Percentiles rank a stretch among this genome's conserved stretches.
Evolutionary conservation across 2,797 vertebrate species (phyloP).

Genomic region (Acanthurus lineatus): DNA sequence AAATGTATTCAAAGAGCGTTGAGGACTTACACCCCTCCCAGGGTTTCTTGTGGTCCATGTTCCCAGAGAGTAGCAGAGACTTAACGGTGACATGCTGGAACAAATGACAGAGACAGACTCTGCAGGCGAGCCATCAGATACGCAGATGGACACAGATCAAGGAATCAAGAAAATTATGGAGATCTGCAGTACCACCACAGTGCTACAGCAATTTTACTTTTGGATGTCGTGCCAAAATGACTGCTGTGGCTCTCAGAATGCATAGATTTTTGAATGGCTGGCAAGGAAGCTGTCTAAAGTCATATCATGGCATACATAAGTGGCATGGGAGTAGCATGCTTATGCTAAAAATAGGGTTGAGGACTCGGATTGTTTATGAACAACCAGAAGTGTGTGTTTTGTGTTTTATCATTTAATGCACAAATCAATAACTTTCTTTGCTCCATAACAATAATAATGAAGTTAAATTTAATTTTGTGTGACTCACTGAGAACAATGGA

Average conservation of each 20-base stretch:
- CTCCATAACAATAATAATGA: neutral
- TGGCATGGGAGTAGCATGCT: conserved; percentile 4
- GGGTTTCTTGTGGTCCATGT: conserved; percentile 74
- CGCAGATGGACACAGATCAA: conserved; percentile 74
- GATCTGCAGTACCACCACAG: conserved; percentile 51
- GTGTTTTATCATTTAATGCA: conserved; percentile 34
- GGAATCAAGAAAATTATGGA: conserved; percentile 61
- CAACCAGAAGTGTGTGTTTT: neutral
- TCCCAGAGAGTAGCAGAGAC: conserved; percentile 80
- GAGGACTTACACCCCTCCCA: conserved; percentile 64
- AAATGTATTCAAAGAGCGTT: conserved; percentile 60
- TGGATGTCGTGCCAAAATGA: conserved; percentile 62
- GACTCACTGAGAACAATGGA: conserved; percentile 21
- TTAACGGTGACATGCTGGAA: conserved; percentile 71
- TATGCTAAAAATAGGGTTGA: conserved; percentile 35
- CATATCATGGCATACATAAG: conserved; percentile 13
- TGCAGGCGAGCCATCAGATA: conserved; percentile 73
- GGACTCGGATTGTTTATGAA: too few relatives aligned
- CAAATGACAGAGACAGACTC: conserved; percentile 81
- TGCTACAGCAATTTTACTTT: conserved; percentile 35
- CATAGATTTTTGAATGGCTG: conserved; percentile 29
- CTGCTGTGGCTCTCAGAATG: conserved; percentile 54
- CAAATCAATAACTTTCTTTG: conserved; percentile 26
- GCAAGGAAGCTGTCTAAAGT: conserved; percentile 30
- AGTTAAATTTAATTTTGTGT: conserved; percentile 13